Conservation (phyloP, 2,113 vertebrate species). For the Carollia perspicillata region DNA sequence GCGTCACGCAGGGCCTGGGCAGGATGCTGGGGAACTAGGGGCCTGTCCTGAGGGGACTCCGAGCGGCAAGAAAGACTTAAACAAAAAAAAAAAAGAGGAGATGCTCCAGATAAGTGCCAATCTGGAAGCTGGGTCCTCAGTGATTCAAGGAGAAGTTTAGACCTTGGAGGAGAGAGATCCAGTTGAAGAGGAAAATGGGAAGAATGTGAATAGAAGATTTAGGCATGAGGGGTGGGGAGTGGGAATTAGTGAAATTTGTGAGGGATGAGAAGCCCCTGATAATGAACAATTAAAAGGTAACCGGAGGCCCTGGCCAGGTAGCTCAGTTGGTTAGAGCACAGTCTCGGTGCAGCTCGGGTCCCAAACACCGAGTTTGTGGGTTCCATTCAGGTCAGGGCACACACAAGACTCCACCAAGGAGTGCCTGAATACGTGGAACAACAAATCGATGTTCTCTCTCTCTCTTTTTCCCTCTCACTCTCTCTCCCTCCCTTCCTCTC, state of each 20-base stretch:
- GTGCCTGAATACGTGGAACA: too few species aligned
- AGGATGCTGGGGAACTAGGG: background rate
- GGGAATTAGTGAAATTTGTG: background rate
- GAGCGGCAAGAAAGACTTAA: background rate
- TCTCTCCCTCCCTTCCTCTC: too few species aligned
- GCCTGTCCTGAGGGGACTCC: background rate
- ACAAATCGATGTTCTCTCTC: too few species aligned
- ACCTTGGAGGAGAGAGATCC: background rate
- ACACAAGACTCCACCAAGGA: too few species aligned
- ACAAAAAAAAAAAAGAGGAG: background rate
- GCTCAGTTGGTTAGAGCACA: too few species aligned
- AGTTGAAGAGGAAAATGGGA: background rate
- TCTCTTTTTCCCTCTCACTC: too few species aligned
- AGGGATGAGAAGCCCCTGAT: background rate
- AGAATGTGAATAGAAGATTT: background rate
- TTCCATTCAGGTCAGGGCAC: too few species aligned
- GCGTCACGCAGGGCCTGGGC: constrained; percentile 16
- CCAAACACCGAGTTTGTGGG: too few species aligned
- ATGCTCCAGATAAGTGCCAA: background rate
- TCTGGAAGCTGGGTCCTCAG: background rate
- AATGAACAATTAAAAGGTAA: constrained; percentile 13
- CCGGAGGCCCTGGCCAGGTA: background rate
- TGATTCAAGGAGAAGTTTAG: background rate
- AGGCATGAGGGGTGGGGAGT: background rate
- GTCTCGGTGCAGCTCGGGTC: too few species aligned